A percentile compares a stretch with the other conserved stretches of the same genome.
Evolutionary conservation across 2,888 invertebrate species (phyloP).

Genomic region (Rugalucina vietnamica): DNA sequence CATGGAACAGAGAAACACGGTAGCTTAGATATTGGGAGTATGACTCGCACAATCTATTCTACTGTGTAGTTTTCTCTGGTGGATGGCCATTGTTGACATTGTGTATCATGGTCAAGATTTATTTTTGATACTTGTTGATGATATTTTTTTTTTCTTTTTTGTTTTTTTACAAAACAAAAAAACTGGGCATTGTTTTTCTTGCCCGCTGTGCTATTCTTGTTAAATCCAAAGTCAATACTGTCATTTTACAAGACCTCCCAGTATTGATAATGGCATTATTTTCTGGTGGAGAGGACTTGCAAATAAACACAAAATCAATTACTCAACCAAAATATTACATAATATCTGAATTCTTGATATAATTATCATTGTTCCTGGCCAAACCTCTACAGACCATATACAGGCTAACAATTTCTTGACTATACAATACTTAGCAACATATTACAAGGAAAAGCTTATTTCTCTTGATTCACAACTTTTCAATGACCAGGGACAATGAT

Average conservation of each 20-base stretch:
- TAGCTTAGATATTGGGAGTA: neutral
- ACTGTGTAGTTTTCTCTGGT: conserved; percentile 35
- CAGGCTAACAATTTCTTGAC: too few species aligned
- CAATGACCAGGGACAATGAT: too few species aligned
- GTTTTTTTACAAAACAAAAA: conserved; percentile 49
- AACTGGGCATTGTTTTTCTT: conserved; percentile 55
- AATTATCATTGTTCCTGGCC: too few species aligned
- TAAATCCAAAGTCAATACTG: neutral
- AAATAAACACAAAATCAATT: too few species aligned
- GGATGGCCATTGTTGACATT: conserved; percentile 76
- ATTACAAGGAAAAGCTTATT: too few species aligned
- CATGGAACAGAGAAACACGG: neutral
- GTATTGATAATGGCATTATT: conserved; percentile 6
- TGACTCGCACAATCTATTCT: neutral
- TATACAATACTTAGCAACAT: too few species aligned
- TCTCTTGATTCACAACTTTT: too few species aligned
- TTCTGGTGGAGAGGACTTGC: conserved; percentile 12
- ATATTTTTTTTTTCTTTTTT: conserved; percentile 79
- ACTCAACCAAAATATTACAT: neutral
- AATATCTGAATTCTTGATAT: too few species aligned
- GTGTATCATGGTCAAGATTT: conserved; percentile 85
- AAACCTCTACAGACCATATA: too few species aligned
- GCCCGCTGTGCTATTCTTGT: conserved; percentile 42
- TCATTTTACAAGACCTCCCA: neutral
- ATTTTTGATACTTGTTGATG: conserved; percentile 89